Conservation (phyloP, 2,113 vertebrate genomes). For the Atrichornis clamosus region DNA sequence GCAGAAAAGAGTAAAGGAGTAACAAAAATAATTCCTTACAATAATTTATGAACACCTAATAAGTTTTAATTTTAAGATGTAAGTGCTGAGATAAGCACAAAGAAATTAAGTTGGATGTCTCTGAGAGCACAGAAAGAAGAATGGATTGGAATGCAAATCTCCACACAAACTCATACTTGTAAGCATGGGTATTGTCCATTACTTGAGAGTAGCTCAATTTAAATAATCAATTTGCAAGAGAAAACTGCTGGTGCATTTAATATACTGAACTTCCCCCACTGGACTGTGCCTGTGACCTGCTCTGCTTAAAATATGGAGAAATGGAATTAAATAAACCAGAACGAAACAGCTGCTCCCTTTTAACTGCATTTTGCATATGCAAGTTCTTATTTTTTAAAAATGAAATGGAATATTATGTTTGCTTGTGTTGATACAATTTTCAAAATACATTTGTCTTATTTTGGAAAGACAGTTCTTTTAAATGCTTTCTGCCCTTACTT, state of each 20-base stretch:
- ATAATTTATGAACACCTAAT: not conserved
- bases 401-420: not conserved
- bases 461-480: not conserved
- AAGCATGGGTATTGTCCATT: slow-evolving; percentile 33
- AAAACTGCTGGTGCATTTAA: slow-evolving; percentile 67
- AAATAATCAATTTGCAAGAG: slow-evolving; percentile 68
- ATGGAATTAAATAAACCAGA: not conserved
- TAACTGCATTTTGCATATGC: not conserved
- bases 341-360: not conserved
- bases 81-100: slow-evolving; percentile 39
- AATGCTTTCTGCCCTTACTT: slow-evolving; percentile 23
- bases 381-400: not conserved
- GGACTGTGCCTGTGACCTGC: not conserved
- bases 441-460: not conserved
- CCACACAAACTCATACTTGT: slow-evolving; percentile 47
- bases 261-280: slow-evolving; percentile 62
- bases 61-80: slow-evolving; percentile 35
- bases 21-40: not conserved
- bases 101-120: slow-evolving; percentile 29
- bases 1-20: not conserved
- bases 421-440: not conserved
- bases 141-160: slow-evolving; percentile 51
- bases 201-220: slow-evolving; percentile 59
- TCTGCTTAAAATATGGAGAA: slow-evolving; percentile 13
- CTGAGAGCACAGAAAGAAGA: slow-evolving; percentile 21